These are phyloP conservation scores for Phalacrocorax carbo DNA, from an alignment of 2,113 vertebrate genomes.

Conservation along the genomic window DNA sequence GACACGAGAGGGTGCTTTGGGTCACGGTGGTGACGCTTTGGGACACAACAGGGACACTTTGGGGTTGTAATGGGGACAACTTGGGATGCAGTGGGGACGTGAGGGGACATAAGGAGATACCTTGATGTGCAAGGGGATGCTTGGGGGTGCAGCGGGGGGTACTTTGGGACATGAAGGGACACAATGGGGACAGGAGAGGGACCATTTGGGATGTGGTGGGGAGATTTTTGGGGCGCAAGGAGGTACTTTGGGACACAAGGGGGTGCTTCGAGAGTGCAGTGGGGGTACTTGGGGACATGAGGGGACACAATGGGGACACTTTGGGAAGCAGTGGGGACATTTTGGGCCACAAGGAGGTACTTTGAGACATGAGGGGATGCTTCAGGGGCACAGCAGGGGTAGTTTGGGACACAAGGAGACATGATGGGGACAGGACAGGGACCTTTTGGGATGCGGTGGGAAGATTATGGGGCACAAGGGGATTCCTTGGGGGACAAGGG, in stretches of 20 bases:
- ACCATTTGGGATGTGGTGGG: neutral
- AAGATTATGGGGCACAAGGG: no score
- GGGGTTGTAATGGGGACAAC: neutral
- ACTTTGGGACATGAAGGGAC: neutral
- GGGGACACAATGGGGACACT: accelerated
- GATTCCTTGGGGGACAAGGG: no score
- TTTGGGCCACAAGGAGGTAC: no score
- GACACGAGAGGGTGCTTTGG: neutral
- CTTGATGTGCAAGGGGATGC: neutral
- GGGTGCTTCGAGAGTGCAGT: neutral
- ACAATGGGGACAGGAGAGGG: neutral
- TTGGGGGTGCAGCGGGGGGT: no score
- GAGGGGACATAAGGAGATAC: neutral
- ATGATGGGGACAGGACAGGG: no score
- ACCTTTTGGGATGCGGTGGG: no score
- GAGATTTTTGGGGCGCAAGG: no score
- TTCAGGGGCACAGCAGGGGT: no score
- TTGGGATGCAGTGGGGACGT: neutral
- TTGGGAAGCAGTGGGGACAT: neutral
- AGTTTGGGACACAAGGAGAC: no score
- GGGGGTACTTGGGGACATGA: neutral
- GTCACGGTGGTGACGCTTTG: neutral
- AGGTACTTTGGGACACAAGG: no score
- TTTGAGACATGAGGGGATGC: no score
- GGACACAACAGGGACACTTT: neutral